A percentile compares a stretch with the other conserved stretches of the same genome.
These are phyloP conservation scores for Dryobates pubescens DNA, from an alignment of 2,797 vertebrate species.

Conservation along the genomic window DNA sequence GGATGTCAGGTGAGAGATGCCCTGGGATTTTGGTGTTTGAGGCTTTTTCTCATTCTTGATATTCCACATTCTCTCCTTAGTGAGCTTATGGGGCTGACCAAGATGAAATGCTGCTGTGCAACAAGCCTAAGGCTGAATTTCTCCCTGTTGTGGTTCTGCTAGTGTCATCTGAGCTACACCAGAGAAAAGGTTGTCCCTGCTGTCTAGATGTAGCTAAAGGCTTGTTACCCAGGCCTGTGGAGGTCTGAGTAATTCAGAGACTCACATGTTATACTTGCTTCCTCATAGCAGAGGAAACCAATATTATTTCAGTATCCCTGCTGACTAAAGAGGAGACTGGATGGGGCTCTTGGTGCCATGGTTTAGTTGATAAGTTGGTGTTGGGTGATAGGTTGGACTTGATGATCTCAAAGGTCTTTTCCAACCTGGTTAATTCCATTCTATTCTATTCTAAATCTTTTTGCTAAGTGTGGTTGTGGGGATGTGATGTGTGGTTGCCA, in stretches of 20 bases:
- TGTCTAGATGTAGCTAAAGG: not conserved
- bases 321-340: not conserved
- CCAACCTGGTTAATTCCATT: too few relatives aligned
- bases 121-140: not conserved
- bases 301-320: not conserved
- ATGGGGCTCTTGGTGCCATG: too few relatives aligned
- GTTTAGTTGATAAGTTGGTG: too few relatives aligned
- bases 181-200: not conserved
- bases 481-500: not conserved
- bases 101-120: not conserved
- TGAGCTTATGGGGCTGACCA: not conserved
- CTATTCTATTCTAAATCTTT: not conserved
- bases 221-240: not conserved
- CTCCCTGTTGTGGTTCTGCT: not conserved
- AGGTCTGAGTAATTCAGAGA: not conserved
- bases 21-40: conserved; percentile 26
- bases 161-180: not conserved
- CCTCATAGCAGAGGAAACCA: not conserved
- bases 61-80: not conserved
- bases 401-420: too few relatives aligned
- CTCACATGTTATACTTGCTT: not conserved
- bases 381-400: too few relatives aligned
- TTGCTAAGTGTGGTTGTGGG: not conserved
- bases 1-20: not conserved
- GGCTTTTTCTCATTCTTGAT: not conserved